Percentiles rank a stretch among this genome's conserved stretches.
Conservation (phyloP, 2,888 invertebrate genomes). For the Amblyteles armatorius region DNA sequence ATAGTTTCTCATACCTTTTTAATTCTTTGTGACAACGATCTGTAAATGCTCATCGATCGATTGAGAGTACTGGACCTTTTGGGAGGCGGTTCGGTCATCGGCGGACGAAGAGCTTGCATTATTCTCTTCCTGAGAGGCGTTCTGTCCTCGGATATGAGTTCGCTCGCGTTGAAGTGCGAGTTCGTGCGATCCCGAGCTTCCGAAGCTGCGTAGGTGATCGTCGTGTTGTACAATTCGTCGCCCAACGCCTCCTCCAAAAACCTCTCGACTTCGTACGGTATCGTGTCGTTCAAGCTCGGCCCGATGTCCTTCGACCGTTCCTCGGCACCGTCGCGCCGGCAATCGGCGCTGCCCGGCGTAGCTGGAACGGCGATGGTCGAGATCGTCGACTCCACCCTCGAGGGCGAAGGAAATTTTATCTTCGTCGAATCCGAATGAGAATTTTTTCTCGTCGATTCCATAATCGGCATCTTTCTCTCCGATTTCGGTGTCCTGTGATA, state of each 20-base stretch:
- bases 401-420: constrained; percentile 57
- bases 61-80: constrained; percentile 66
- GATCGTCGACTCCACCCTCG: constrained; percentile 64
- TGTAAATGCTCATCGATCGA: constrained; percentile 70
- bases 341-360: constrained; percentile 47
- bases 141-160: constrained; percentile 70
- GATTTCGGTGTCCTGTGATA: constrained; percentile 59
- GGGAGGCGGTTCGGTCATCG: constrained; percentile 55
- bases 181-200: constrained; percentile 57
- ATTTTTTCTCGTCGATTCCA: constrained; percentile 75
- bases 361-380: constrained; percentile 64
- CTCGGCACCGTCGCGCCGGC: neutral
- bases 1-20: constrained; percentile 62
- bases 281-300: constrained; percentile 31
- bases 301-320: neutral
- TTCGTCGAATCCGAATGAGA: constrained; percentile 61
- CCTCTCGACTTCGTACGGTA: constrained; percentile 70
- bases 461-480: constrained; percentile 66
- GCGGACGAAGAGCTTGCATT: constrained; percentile 25
- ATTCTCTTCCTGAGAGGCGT: constrained; percentile 61
- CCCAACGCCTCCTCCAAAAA: constrained; percentile 75
- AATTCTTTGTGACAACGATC: constrained; percentile 73
- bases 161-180: constrained; percentile 67
- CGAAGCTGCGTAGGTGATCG: constrained; percentile 62
- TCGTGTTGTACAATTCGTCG: constrained; percentile 71